Evolutionary conservation across 2,113 vertebrate species (phyloP).

Genomic region (Charina bottae): DNA sequence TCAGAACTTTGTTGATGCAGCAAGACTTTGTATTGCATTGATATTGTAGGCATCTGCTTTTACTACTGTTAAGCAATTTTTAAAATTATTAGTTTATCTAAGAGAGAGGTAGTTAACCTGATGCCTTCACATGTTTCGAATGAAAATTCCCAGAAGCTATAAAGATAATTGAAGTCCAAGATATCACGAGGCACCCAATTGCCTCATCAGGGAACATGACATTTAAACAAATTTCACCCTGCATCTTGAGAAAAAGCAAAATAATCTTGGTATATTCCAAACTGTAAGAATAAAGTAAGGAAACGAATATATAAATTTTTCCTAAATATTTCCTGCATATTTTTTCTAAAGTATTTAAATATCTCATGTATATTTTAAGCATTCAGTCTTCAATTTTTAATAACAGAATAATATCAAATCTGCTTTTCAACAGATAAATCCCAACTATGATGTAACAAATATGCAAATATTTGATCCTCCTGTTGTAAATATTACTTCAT

Average conservation of each 20-base stretch:
- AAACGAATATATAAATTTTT: background rate
- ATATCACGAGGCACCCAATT: background rate
- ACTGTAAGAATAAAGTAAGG: background rate
- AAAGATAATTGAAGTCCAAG: background rate
- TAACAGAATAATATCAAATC: constrained; percentile 27
- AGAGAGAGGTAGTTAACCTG: background rate
- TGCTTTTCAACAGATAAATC: constrained; percentile 79
- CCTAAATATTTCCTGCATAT: background rate
- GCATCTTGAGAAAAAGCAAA: background rate
- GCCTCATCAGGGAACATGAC: background rate
- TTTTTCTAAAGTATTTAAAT: background rate
- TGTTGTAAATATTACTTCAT: constrained; percentile 76
- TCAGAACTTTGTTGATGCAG: background rate
- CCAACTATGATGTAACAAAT: constrained; percentile 76
- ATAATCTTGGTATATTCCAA: background rate
- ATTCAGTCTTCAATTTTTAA: constrained; percentile 31
- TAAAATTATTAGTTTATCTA: background rate
- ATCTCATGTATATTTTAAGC: background rate
- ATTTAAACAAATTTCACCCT: background rate
- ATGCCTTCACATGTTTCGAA: background rate
- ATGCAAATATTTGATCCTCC: constrained; percentile 76
- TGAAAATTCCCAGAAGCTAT: background rate
- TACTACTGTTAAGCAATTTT: background rate
- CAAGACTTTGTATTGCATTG: background rate
- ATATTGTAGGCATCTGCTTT: background rate